These are phyloP conservation scores for Prionailurus viverrinus DNA, from an alignment of 2,113 vertebrate genomes.

Conservation along the genomic window DNA sequence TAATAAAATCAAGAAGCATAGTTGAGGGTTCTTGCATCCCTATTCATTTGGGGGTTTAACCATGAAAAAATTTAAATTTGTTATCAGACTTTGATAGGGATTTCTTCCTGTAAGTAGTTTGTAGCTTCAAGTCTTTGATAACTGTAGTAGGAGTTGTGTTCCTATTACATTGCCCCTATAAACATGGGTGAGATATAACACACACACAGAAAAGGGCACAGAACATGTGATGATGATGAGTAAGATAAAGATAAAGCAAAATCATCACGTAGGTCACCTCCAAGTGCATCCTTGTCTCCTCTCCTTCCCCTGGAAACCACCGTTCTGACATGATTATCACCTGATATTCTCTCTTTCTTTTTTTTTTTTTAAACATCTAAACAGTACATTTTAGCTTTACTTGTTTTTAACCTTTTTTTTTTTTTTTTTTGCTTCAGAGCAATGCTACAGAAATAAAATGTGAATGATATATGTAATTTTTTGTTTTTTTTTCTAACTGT, in stretches of 20 bases:
- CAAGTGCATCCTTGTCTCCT: neutral
- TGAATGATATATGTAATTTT: neutral
- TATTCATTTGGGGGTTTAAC: neutral
- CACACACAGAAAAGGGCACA: neutral
- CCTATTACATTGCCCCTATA: neutral
- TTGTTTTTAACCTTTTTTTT: neutral
- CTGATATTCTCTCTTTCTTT: neutral
- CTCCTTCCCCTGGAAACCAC: neutral
- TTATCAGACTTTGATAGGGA: neutral
- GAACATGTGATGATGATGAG: neutral
- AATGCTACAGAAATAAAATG: neutral
- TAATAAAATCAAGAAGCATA: conserved; percentile 41
- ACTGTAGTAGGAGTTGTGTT: neutral
- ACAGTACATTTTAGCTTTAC: neutral
- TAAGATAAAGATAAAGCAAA: neutral
- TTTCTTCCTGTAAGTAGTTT: neutral
- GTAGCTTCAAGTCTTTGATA: neutral
- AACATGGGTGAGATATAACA: neutral
- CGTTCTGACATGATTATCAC: neutral
- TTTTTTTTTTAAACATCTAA: neutral
- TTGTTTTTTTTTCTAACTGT: neutral
- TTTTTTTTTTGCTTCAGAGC: neutral
- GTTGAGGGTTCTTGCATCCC: neutral
- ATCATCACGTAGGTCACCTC: neutral
- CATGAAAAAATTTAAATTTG: neutral